Evolutionary conservation across 2,797 vertebrate species (phyloP).

Genomic region (Tarsius wallacei): DNA sequence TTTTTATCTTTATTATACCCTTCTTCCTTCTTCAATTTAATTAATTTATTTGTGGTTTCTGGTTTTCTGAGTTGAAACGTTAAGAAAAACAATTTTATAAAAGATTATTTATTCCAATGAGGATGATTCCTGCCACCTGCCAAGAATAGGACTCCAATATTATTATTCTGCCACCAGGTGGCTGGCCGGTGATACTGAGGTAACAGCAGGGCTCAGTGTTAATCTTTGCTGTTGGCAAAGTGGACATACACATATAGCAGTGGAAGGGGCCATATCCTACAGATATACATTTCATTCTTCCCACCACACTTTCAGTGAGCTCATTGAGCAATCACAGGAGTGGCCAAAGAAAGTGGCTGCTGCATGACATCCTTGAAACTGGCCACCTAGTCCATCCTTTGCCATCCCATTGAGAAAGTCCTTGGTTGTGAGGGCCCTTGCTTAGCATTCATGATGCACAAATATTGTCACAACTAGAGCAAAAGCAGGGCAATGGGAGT

Average conservation of each 20-base stretch:
- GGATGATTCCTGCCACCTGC: neutral
- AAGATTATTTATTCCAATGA: constrained; percentile 18
- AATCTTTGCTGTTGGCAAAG: neutral
- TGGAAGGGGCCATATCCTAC: neutral
- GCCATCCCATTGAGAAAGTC: constrained; percentile 36
- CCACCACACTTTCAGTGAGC: neutral
- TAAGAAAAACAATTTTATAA: neutral
- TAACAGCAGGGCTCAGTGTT: neutral
- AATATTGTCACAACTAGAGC: constrained; percentile 6
- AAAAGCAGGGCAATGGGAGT: neutral
- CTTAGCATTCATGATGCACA: neutral
- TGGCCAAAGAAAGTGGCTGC: neutral
- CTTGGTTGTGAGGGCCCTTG: neutral
- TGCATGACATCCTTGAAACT: neutral
- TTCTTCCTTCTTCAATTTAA: constrained; percentile 16
- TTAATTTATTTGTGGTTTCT: neutral
- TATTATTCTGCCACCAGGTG: constrained; percentile 66
- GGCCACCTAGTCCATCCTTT: neutral
- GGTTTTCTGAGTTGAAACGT: constrained; percentile 23
- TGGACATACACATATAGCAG: neutral
- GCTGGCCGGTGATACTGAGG: constrained; percentile 55
- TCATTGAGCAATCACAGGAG: neutral
- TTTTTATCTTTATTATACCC: constrained; percentile 17
- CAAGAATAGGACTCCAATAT: constrained; percentile 18
- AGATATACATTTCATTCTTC: neutral